phyloP scores from a whole-genome alignment of 2,888 invertebrate species.

The Conus canariensis region DNA sequence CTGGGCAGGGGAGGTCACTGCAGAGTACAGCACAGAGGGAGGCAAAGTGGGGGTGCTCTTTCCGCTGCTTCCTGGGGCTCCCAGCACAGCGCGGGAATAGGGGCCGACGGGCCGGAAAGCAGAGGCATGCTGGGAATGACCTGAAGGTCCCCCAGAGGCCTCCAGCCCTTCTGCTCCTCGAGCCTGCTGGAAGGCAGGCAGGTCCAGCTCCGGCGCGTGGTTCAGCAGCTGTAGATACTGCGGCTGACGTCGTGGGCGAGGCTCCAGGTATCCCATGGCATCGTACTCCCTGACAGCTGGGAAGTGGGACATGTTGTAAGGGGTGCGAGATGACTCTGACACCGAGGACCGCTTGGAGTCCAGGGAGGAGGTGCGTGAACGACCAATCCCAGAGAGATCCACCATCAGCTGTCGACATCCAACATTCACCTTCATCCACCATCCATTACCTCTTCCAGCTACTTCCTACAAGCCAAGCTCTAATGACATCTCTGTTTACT shows the following conservation, averaged over 20 bases:
- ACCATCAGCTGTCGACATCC: conserved; percentile 50
- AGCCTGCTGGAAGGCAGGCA: conserved; percentile 31
- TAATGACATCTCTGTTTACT: too few relatives aligned
- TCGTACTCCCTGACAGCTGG: conserved; percentile 52
- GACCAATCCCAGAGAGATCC: conserved; percentile 50
- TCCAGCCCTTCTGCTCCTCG: not conserved
- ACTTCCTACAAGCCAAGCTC: too few relatives aligned
- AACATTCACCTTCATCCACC: not conserved
- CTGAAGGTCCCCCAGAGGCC: not conserved
- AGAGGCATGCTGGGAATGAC: not conserved
- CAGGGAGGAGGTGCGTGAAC: conserved; percentile 54
- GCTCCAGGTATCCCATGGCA: conserved; percentile 55
- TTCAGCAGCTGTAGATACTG: conserved; percentile 54
- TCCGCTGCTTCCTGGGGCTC: not conserved
- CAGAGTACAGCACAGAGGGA: not conserved
- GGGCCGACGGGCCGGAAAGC: conserved; percentile 23
- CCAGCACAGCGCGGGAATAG: conserved; percentile 15
- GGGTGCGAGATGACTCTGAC: conserved; percentile 37
- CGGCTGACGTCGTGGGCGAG: conserved; percentile 47
- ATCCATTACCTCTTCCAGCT: too few relatives aligned
- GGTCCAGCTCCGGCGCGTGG: conserved; percentile 52
- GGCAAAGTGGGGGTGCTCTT: not conserved
- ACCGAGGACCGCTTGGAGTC: conserved; percentile 49
- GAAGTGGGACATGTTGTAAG: conserved; percentile 42
- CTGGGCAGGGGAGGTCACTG: not conserved